Evolutionary conservation across 1,140 invertebrate genomes (phyloP), one percentile per base, ranked within the genome.

Genomic region (Antheraea pernyi): DNA sequence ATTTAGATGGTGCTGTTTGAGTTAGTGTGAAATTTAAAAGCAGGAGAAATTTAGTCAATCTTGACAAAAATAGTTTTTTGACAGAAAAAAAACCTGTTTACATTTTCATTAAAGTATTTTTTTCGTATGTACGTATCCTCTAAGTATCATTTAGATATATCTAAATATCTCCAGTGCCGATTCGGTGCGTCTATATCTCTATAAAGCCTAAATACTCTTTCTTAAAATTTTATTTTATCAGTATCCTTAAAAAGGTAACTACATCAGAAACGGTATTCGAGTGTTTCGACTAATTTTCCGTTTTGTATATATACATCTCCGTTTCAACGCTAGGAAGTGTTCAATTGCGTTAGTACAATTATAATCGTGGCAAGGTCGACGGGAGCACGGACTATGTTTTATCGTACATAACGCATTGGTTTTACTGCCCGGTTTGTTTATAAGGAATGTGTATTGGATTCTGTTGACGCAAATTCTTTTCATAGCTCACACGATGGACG

Each of bases 321-420:
- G 46, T 13, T 53, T 53, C 46, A 53, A 53, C 46, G 46, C 13
- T 53, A 53, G 46, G 46, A 53, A 53, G 46, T 53, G 6, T 53
- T 16, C 46, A 53, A 78, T 85, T 86, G 79, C 79, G 75, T 81
- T 76, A 80, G 70, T 70, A 74, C 78, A 82, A 80, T 82, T 77
- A 84, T 78, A 79, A 70, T 66, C 77, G 64, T 65, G 68, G 69
- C 86, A 86, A 86, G 84, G 85, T 82, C 83, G 69, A 53, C 67
- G 53, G 19, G 19, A 37, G 30, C 53, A 7, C 53, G 22, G 64
- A 8, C 42, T 42, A 19, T 39, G 42, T 65, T 65, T 37, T 36
- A 37, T n/a, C 37, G 30, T n/a, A 63, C 46, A 53, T 16, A 53
- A 53, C 30, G 61, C 30, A n/a, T 63, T 63, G 61, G 30, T 63